phyloP scores from a whole-genome alignment of 2,888 invertebrate species.

The Allacma fusca region DNA sequence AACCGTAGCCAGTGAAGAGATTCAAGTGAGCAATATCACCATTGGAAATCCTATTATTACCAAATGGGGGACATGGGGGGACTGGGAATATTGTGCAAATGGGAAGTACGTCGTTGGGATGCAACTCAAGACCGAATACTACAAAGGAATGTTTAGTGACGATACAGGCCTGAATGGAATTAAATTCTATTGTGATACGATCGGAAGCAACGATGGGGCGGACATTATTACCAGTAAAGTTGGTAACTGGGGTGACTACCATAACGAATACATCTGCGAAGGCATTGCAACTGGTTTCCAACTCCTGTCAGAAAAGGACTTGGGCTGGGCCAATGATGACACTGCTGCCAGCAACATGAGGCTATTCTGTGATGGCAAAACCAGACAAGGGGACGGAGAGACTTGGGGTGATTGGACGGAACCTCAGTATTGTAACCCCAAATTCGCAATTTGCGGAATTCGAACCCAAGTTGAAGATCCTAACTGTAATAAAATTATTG shows the following conservation, averaged over 20 bases:
- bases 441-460: constrained; percentile 54
- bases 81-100: constrained; percentile 51
- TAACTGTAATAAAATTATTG: too few relatives aligned
- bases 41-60: constrained; percentile 47
- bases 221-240: constrained; percentile 29
- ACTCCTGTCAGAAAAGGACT: constrained; percentile 50
- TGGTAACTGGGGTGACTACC: constrained; percentile 47
- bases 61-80: constrained; percentile 55
- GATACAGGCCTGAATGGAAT: constrained; percentile 57
- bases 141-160: constrained; percentile 51
- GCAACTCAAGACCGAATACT: constrained; percentile 50
- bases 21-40: constrained; percentile 10
- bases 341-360: constrained; percentile 54
- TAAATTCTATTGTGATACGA: constrained; percentile 50
- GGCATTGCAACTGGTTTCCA: constrained; percentile 57
- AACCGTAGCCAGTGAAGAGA: too few relatives aligned
- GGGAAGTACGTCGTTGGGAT: constrained; percentile 52
- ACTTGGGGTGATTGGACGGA: constrained; percentile 53
- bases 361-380: constrained; percentile 46
- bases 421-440: constrained; percentile 47
- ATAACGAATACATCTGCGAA: constrained; percentile 48
- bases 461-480: constrained; percentile 53
- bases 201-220: constrained; percentile 29
- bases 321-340: constrained; percentile 51
- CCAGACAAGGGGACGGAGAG: constrained; percentile 50